Percentiles rank a stretch among this genome's conserved stretches.
These are phyloP conservation scores for Parasteatoda lunata DNA, from an alignment of 2,888 invertebrate genomes.

Conservation along the genomic window DNA sequence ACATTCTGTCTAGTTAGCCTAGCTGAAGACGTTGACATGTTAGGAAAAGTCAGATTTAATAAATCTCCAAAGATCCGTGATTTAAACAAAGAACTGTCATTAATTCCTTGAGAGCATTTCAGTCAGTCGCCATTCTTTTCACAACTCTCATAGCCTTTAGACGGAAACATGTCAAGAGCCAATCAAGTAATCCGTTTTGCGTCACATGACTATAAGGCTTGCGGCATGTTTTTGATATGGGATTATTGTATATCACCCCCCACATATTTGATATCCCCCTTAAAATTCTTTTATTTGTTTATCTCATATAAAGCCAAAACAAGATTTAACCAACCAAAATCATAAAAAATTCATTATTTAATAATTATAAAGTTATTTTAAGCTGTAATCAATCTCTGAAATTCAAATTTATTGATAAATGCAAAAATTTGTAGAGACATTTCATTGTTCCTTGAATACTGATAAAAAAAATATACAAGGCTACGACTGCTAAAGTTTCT, in stretches of 20 bases:
- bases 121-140: slow-evolving; percentile 61
- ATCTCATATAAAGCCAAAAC: too few species aligned
- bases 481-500: too few species aligned
- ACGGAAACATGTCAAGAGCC: slow-evolving; percentile 58
- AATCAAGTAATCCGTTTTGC: slow-evolving; percentile 32
- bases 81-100: slow-evolving; percentile 65
- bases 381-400: too few species aligned
- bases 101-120: slow-evolving; percentile 65
- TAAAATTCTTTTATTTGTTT: too few species aligned
- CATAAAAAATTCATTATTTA: too few species aligned
- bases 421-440: too few species aligned
- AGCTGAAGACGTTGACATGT: slow-evolving; percentile 64
- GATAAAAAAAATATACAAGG: too few species aligned
- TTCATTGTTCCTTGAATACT: too few species aligned
- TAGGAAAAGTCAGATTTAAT: slow-evolving; percentile 34
- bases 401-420: too few species aligned
- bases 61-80: slow-evolving; percentile 35
- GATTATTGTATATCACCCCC: background rate
- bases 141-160: slow-evolving; percentile 62
- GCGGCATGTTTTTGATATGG: slow-evolving; percentile 51
- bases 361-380: too few species aligned
- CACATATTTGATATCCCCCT: too few species aligned
- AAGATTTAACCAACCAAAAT: too few species aligned
- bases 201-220: slow-evolving; percentile 61
- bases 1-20: slow-evolving; percentile 67